These are phyloP conservation scores for Drosophila suzukii DNA, from an alignment of 1,140 invertebrate species.

Conservation along the genomic window DNA sequence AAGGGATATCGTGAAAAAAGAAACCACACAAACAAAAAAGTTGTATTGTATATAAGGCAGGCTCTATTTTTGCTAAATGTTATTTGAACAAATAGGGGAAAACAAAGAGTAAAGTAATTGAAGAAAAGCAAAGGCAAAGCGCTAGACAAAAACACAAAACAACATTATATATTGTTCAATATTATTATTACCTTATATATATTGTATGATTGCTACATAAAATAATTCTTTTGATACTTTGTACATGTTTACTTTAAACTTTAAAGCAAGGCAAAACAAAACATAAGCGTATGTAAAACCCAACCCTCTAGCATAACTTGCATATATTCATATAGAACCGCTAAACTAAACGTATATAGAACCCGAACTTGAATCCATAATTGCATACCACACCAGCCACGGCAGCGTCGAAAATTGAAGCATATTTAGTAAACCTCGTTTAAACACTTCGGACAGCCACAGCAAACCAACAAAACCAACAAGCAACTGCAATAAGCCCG, in stretches of 20 bases:
- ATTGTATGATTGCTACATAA: constrained; percentile 78
- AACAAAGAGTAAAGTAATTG: constrained; percentile 60
- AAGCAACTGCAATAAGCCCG: constrained; percentile 42
- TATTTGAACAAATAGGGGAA: constrained; percentile 80
- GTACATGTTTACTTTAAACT: constrained; percentile 79
- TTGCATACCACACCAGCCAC: constrained; percentile 29
- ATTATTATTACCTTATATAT: constrained; percentile 79
- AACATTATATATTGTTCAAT: constrained; percentile 74
- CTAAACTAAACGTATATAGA: constrained; percentile 56
- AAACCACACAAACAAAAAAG: constrained; percentile 60
- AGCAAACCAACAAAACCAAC: constrained; percentile 4
- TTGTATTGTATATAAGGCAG: constrained; percentile 81
- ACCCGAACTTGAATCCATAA: constrained; percentile 43
- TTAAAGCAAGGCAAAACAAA: constrained; percentile 58
- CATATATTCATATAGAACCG: constrained; percentile 62
- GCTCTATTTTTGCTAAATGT: constrained; percentile 83
- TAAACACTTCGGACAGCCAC: constrained; percentile 35
- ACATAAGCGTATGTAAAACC: constrained; percentile 26
- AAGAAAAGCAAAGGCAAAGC: constrained; percentile 76
- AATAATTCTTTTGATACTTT: constrained; percentile 82
- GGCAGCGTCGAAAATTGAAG: constrained; percentile 26
- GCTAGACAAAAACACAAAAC: constrained; percentile 63
- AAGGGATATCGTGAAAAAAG: constrained; percentile 25
- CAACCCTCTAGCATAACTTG: constrained; percentile 62
- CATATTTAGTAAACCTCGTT: constrained; percentile 62